These are phyloP conservation scores for Eurytoma californica DNA, from an alignment of 2,888 invertebrate species.

Conservation along the genomic window DNA sequence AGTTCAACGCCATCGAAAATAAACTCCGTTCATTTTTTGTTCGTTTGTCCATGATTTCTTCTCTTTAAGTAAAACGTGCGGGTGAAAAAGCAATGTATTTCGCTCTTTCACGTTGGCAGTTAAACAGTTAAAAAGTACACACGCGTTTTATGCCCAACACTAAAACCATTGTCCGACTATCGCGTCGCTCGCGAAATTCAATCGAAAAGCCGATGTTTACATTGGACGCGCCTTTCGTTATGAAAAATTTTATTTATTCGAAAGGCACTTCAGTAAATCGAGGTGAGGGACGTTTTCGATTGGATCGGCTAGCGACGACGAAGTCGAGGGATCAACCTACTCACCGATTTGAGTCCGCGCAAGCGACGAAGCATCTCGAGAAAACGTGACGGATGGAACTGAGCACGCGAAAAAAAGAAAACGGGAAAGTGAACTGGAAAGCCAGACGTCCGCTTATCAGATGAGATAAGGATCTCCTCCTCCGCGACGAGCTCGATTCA, in stretches of 20 bases:
- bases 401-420: not conserved
- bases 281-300: constrained; percentile 14
- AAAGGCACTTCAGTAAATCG: not conserved
- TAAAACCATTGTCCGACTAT: not conserved
- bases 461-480: too few species aligned
- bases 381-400: constrained; percentile 16
- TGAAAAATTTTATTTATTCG: not conserved
- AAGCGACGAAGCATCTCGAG: constrained; percentile 38
- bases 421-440: not conserved
- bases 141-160: constrained; percentile 6
- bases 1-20: not conserved
- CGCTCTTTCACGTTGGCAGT: constrained; percentile 11
- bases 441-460: not conserved
- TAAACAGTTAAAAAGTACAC: constrained; percentile 21
- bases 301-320: constrained; percentile 28
- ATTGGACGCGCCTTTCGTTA: not conserved
- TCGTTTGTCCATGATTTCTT: too few species aligned
- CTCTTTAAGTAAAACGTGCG: constrained; percentile 20
- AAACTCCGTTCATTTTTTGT: not conserved
- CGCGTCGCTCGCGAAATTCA: constrained; percentile 33
- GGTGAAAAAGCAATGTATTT: constrained; percentile 36
- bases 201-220: constrained; percentile 36
- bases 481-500: too few species aligned
- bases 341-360: constrained; percentile 40
- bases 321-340: not conserved